Evolutionary conservation across 2,797 vertebrate species (phyloP).

Genomic region (Enteromius radiatus): DNA sequence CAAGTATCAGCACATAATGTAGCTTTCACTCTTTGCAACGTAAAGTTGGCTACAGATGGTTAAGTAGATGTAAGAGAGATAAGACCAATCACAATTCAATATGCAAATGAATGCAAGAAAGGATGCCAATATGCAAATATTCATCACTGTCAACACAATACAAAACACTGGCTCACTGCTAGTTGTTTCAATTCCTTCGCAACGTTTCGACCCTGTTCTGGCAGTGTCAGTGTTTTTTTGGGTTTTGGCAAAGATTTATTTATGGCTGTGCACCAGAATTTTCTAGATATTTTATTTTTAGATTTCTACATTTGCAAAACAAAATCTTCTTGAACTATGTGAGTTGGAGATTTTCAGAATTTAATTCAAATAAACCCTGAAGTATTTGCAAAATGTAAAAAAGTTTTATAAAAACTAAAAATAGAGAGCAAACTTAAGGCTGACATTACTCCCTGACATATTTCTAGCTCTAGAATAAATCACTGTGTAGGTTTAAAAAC

Average conservation of each 20-base stretch:
- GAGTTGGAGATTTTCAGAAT: not conserved
- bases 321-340: not conserved
- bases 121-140: conserved; percentile 35
- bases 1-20: not conserved
- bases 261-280: not conserved
- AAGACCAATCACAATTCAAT: conserved; percentile 21
- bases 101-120: conserved; percentile 11
- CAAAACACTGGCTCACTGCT: conserved; percentile 29
- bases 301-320: not conserved
- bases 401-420: not conserved
- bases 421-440: not conserved
- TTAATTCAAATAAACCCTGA: not conserved
- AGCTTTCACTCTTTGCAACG: not conserved
- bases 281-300: not conserved
- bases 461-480: not conserved
- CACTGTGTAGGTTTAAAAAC: not conserved
- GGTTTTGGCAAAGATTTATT: not conserved
- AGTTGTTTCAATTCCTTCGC: not conserved
- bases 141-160: not conserved
- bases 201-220: not conserved
- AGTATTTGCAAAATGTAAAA: not conserved
- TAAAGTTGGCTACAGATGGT: conserved; percentile 11
- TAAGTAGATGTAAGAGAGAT: conserved; percentile 21
- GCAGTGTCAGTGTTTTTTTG: not conserved
- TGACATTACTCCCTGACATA: not conserved